These are phyloP conservation scores for Simalia tracyae DNA, from an alignment of 2,797 vertebrate genomes.

Conservation along the genomic window DNA sequence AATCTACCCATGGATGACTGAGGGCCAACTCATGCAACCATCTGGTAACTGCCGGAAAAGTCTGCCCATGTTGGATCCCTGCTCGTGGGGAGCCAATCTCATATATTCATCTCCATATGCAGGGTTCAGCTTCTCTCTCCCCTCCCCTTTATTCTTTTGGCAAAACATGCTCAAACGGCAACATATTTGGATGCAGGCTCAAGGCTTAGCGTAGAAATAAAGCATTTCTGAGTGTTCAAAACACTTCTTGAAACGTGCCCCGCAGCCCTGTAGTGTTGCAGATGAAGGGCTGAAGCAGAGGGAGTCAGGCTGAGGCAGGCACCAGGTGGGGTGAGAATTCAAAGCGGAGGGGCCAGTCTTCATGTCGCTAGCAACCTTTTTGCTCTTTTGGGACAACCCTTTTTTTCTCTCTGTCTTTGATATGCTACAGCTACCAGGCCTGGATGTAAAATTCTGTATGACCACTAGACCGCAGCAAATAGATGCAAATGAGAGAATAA, in stretches of 20 bases:
- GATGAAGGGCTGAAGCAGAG: neutral
- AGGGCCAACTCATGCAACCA: constrained; percentile 6
- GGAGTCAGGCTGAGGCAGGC: neutral
- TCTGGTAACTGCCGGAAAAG: constrained; percentile 31
- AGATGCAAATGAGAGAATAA: neutral
- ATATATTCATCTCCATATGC: neutral
- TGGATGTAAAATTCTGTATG: neutral
- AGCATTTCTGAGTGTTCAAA: neutral
- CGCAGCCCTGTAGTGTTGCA: neutral
- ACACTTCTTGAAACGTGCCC: neutral
- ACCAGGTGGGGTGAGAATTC: neutral
- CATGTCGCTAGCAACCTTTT: neutral
- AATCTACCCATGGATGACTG: constrained; percentile 3
- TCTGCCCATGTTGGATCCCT: neutral
- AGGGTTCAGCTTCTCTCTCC: neutral
- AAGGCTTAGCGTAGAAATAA: neutral
- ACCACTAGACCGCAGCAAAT: neutral
- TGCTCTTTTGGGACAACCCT: neutral
- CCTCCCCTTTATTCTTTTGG: neutral
- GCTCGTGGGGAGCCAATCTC: constrained; percentile 3
- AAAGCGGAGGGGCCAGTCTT: neutral
- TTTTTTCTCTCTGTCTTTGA: neutral
- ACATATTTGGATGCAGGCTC: neutral
- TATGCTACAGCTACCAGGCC: neutral
- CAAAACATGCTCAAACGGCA: neutral